Evolutionary conservation across 1,140 invertebrate genomes (phyloP), one percentile per base, ranked within the genome.

Genomic region (Trichonephila clavipes): DNA sequence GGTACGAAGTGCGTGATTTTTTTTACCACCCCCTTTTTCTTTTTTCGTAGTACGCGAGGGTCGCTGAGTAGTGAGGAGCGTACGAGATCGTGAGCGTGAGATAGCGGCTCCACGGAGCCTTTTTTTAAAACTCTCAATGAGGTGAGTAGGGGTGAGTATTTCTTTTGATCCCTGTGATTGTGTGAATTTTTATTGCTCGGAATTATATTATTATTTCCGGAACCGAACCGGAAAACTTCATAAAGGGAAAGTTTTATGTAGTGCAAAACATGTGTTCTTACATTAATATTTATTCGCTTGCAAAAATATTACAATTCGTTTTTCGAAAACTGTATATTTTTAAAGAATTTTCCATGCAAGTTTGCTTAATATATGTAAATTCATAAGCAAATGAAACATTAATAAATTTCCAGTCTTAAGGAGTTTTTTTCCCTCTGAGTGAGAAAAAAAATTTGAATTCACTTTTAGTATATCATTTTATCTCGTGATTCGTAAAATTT

Each of bases 111-210:
- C 8, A 61, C 19, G 28, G 24, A 34, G 24, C 59, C 72, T 28
- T 44, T 92, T 87, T 87, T 92, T 92, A 81, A 62, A 8, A 51
- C 85, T 72, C 51, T 88, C 58, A 93, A 93, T 93, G 86, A 93
- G 92, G 92, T 93, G 92, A 93, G 92, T 93, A 82, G 28, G 4
- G 61, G 86, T 92, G 91, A 86, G 82, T 92, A 87, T 92, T 92
- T 88, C 44, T 66, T 85, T 83, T 92, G 40, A 51, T 69, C 62
- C 14, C 44, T 59, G 69, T 34, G 19, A 16, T 21, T 59, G 14
- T 8, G 34, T 44, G 40, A 5, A 21, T 58, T 85, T 85, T 85
- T 59, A 85, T 85, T 44, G 83, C 44, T 21, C n/a, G 1, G 51
- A 85, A 59, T 85, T 85, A 59, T 85, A 59, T 85, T 82, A 21